Percentiles rank a stretch among this genome's conserved stretches.
phyloP scores from a whole-genome alignment of 2,888 invertebrate genomes.

The Rhynchonema sp. region DNA sequence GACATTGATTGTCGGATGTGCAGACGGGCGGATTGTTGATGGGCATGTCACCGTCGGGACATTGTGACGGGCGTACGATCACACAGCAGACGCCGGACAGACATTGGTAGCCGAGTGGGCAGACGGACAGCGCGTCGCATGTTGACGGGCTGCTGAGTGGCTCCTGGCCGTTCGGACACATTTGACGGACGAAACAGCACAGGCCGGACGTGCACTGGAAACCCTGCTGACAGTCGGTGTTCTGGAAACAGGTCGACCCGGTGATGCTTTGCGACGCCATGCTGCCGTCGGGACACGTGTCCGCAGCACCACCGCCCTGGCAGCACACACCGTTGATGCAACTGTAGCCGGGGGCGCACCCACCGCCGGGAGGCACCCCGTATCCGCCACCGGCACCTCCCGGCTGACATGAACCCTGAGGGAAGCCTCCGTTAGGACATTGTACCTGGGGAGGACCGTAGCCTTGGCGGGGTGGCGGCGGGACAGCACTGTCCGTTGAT shows the following conservation, averaged over 20 bases:
- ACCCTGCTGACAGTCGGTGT: background rate
- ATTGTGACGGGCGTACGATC: background rate
- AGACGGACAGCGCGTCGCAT: background rate
- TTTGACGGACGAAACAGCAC: background rate
- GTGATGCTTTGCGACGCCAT: background rate
- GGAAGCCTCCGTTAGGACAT: background rate
- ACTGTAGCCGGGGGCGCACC: too few relatives aligned
- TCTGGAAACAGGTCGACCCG: background rate
- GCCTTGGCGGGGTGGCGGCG: too few relatives aligned
- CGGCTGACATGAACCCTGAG: too few relatives aligned
- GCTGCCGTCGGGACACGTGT: background rate
- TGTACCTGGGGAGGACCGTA: too few relatives aligned
- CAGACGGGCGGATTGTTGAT: background rate
- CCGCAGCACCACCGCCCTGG: too few relatives aligned
- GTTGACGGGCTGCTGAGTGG: background rate
- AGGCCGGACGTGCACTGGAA: background rate
- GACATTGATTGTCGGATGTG: background rate
- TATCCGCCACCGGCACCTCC: background rate
- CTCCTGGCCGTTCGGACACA: background rate
- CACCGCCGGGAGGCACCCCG: too few relatives aligned
- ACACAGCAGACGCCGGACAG: background rate
- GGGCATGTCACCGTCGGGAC: background rate
- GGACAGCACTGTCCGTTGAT: background rate
- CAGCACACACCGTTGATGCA: too few relatives aligned
- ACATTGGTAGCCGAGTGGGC: background rate